These are phyloP conservation scores for Apamea epomidion DNA, from an alignment of 2,888 invertebrate species.

Conservation along the genomic window DNA sequence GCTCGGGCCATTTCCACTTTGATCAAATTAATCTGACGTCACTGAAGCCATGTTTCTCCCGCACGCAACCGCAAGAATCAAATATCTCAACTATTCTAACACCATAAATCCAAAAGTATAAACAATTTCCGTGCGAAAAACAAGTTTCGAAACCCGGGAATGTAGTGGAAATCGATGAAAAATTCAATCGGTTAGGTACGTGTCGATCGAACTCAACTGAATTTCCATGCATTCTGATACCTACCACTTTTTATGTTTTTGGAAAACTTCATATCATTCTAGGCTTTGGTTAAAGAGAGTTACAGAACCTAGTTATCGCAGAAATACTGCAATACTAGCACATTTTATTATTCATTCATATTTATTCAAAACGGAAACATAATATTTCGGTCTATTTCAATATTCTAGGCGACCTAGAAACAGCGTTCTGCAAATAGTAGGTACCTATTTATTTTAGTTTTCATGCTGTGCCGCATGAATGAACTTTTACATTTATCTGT, in stretches of 20 bases:
- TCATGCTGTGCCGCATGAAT: slow-evolving; percentile 5
- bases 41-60: slow-evolving; percentile 74
- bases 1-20: slow-evolving; percentile 84
- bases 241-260: slow-evolving; percentile 9
- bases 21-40: slow-evolving; percentile 88
- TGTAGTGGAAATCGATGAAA: slow-evolving; percentile 32
- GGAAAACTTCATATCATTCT: background rate
- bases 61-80: slow-evolving; percentile 71
- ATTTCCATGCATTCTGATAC: slow-evolving; percentile 14
- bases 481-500: slow-evolving; percentile 28
- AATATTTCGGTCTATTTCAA: slow-evolving; percentile 60
- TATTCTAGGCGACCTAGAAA: slow-evolving; percentile 55
- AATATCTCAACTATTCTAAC: slow-evolving; percentile 67
- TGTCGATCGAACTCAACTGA: slow-evolving; percentile 25
- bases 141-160: slow-evolving; percentile 18
- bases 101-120: slow-evolving; percentile 61
- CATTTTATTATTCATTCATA: slow-evolving; percentile 3
- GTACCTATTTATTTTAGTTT: slow-evolving; percentile 43
- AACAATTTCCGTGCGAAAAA: slow-evolving; percentile 56
- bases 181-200: slow-evolving; percentile 37
- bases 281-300: background rate
- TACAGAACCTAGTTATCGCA: background rate
- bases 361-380: slow-evolving; percentile 50
- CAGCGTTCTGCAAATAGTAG: slow-evolving; percentile 41
- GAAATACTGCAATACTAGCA: background rate